A percentile compares a stretch with the other conserved stretches of the same genome.
Conservation (phyloP, 2,888 invertebrate genomes). For the Hartigia nigra region DNA sequence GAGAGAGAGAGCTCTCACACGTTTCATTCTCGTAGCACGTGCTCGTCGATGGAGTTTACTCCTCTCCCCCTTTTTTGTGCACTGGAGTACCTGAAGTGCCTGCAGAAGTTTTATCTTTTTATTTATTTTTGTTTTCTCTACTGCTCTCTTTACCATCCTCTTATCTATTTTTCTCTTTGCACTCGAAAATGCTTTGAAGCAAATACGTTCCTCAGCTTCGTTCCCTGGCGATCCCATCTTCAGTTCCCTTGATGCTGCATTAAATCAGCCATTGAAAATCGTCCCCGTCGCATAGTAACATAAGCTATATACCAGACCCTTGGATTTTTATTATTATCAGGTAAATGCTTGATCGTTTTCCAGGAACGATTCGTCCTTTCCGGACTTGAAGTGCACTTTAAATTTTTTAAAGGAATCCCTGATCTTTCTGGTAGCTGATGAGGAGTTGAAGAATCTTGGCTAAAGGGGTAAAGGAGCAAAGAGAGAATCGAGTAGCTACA, state of each 20-base stretch:
- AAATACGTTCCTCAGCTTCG: background rate
- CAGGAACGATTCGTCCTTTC: background rate
- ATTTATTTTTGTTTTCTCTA: slow-evolving; percentile 14
- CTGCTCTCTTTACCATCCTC: background rate
- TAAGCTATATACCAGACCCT: background rate
- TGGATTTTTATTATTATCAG: background rate
- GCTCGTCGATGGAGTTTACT: background rate
- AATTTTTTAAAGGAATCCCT: background rate
- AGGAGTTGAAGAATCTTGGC: background rate
- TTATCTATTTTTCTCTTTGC: background rate
- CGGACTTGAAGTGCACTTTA: background rate
- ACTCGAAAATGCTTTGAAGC: background rate
- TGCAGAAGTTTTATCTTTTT: slow-evolving; percentile 21
- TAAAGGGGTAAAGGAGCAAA: background rate
- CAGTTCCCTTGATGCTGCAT: background rate
- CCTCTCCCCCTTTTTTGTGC: background rate
- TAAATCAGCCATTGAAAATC: background rate
- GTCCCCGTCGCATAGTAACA: background rate
- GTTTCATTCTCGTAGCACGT: background rate
- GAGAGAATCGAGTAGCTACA: background rate
- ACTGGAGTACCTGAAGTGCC: background rate
- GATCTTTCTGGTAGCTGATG: background rate
- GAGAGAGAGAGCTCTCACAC: background rate
- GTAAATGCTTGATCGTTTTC: background rate
- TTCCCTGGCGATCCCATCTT: background rate